A percentile compares a stretch with the other conserved stretches of the same genome.
These are phyloP conservation scores for Chaenogobius annularis DNA, from an alignment of 2,113 vertebrate genomes.

Conservation along the genomic window DNA sequence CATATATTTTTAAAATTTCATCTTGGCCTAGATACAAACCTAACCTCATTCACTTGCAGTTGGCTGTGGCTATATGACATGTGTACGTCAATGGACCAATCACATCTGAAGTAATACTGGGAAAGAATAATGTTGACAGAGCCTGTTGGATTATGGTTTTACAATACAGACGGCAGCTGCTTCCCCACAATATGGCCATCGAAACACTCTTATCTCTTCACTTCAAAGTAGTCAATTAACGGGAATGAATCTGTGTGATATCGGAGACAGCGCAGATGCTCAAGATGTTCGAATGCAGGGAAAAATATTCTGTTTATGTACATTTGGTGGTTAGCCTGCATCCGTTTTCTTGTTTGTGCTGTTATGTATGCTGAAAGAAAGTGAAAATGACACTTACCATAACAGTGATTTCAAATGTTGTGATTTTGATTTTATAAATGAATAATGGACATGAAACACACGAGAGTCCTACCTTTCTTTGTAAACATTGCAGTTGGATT, in stretches of 20 bases:
- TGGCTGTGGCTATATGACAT: slow-evolving; percentile 1
- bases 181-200: slow-evolving; percentile 66
- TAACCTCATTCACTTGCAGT: neutral
- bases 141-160: slow-evolving; percentile 59
- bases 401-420: no score
- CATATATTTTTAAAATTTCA: no score
- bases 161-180: slow-evolving; percentile 68
- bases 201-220: slow-evolving; percentile 54
- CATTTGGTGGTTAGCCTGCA: neutral
- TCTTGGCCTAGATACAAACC: neutral
- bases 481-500: slow-evolving; percentile 34
- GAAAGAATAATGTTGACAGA: slow-evolving; percentile 39
- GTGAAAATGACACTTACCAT: no score
- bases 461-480: slow-evolving; percentile 11
- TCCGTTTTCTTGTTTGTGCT: neutral
- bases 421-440: no score
- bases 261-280: slow-evolving; percentile 52
- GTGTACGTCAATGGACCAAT: slow-evolving; percentile 38
- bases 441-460: neutral
- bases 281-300: slow-evolving; percentile 17
- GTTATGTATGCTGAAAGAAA: no score
- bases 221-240: slow-evolving; percentile 68
- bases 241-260: slow-evolving; percentile 57
- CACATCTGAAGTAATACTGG: slow-evolving; percentile 37
- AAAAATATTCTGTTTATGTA: slow-evolving; percentile 3